Percentiles rank a stretch among this genome's conserved stretches.
Evolutionary conservation across 37 sponge, comb jelly and placozoan species (phyloP).

Genomic region (Spongia lamella): DNA sequence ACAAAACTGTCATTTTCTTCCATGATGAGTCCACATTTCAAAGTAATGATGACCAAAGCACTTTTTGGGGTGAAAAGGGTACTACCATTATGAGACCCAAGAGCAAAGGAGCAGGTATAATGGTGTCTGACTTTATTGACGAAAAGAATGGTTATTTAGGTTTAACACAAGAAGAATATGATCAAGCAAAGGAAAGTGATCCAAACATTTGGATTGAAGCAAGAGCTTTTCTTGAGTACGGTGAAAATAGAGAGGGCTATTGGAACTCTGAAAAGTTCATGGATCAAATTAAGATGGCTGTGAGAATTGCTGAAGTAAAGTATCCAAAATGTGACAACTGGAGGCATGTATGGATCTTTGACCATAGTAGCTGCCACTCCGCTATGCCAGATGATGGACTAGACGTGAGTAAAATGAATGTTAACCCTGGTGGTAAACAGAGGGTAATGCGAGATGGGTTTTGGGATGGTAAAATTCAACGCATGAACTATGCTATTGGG

Average conservation of each 20-base stretch:
- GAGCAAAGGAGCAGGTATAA: conserved; percentile 33
- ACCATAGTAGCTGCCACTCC: conserved; percentile 50
- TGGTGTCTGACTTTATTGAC: conserved; percentile 52
- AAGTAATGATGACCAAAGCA: conserved; percentile 40
- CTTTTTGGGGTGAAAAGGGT: conserved; percentile 38
- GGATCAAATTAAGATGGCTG: conserved; percentile 27
- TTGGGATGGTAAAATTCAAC: conserved; percentile 30
- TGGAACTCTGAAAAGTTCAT: conserved; percentile 39
- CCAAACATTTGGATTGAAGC: conserved; percentile 16
- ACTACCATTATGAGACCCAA: conserved; percentile 27
- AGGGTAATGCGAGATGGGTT: conserved; percentile 17
- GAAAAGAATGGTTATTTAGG: conserved; percentile 32
- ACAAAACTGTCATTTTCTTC: conserved; percentile 27
- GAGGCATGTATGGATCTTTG: conserved; percentile 40
- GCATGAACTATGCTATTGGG: conserved; percentile 19
- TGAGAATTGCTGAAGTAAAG: conserved; percentile 28
- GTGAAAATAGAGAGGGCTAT: conserved; percentile 36
- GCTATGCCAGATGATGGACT: conserved; percentile 35
- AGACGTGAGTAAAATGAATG: conserved; percentile 34
- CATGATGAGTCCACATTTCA: conserved; percentile 56
- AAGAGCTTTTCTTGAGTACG: conserved; percentile 8
- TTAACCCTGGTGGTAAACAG: conserved; percentile 37
- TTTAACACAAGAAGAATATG: conserved; percentile 31
- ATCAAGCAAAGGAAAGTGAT: neutral
- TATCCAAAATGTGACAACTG: conserved; percentile 39